These are phyloP conservation scores for Cantharis lateralis DNA, from an alignment of 2,888 invertebrate species.

Conservation along the genomic window DNA sequence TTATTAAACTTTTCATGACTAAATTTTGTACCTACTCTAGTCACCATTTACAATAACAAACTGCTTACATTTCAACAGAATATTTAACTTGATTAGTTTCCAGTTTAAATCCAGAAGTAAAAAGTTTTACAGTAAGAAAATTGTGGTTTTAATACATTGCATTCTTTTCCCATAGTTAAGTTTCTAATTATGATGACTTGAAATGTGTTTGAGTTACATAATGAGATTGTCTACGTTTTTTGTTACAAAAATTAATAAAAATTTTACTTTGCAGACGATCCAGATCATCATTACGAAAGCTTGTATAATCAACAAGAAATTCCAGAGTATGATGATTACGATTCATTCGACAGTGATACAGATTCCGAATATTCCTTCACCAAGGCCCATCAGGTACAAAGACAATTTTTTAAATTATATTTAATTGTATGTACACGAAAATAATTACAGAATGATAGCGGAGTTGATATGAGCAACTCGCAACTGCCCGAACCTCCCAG, in stretches of 20 bases:
- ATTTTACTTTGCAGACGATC: conserved; percentile 62
- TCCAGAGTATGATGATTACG: conserved; percentile 64
- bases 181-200: not conserved
- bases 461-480: conserved; percentile 59
- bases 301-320: conserved; percentile 53
- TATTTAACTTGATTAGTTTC: not conserved
- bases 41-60: not conserved
- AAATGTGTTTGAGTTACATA: not conserved
- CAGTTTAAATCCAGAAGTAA: not conserved
- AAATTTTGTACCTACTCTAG: not conserved
- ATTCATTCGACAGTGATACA: conserved; percentile 73
- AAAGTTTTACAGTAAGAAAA: not conserved
- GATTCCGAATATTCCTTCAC: conserved; percentile 60
- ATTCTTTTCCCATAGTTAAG: not conserved
- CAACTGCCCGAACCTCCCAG: conserved; percentile 66
- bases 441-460: conserved; percentile 54
- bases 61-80: not conserved
- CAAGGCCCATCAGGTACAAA: conserved; percentile 43
- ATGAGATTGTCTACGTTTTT: not conserved
- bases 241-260: not conserved
- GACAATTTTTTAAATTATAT: not conserved
- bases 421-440: not conserved
- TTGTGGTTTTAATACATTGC: not conserved
- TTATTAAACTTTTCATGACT: not conserved
- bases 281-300: conserved; percentile 74